These are phyloP conservation scores for Caenorhabditis macrosperma DNA, from an alignment of 2,888 invertebrate genomes.

Conservation along the genomic window DNA sequence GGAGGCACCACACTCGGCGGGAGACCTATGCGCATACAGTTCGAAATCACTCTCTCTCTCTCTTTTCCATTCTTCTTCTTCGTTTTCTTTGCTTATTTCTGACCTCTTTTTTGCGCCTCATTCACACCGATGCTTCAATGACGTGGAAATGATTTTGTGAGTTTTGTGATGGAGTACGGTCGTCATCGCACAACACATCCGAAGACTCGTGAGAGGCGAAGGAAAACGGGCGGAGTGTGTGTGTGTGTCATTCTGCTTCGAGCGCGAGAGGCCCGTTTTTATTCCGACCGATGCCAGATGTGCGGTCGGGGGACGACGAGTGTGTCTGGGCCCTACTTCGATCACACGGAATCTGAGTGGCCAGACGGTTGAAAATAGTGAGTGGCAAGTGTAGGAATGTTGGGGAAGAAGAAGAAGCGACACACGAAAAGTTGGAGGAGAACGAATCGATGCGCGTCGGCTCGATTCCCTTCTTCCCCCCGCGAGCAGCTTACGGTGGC, in stretches of 20 bases:
- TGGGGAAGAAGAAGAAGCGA: background rate
- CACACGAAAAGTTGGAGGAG: background rate
- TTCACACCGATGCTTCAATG: background rate
- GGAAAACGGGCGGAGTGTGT: background rate
- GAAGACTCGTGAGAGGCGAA: too few species aligned
- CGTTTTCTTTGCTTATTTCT: slow-evolving; percentile 11
- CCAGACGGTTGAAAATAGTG: slow-evolving; percentile 29
- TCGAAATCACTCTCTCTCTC: slow-evolving; percentile 1
- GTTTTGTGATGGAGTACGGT: background rate
- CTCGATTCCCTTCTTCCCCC: background rate
- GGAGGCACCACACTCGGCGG: slow-evolving; percentile 19
- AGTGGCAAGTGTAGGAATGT: background rate
- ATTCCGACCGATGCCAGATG: slow-evolving; percentile 56
- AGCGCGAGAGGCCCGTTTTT: slow-evolving; percentile 20
- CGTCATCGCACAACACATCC: background rate
- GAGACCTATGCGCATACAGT: slow-evolving; percentile 37
- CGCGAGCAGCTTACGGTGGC: background rate
- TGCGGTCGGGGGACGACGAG: slow-evolving; percentile 26
- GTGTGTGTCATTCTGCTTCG: background rate
- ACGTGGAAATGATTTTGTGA: background rate
- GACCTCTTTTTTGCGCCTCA: slow-evolving; percentile 2
- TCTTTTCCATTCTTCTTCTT: background rate
- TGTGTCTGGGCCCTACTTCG: slow-evolving; percentile 23
- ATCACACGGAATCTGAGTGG: slow-evolving; percentile 20
- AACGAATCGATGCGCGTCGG: background rate